Base-by-base conservation (phyloP, 2,888 invertebrate genomes). In the Agrotis clavis region DNA sequence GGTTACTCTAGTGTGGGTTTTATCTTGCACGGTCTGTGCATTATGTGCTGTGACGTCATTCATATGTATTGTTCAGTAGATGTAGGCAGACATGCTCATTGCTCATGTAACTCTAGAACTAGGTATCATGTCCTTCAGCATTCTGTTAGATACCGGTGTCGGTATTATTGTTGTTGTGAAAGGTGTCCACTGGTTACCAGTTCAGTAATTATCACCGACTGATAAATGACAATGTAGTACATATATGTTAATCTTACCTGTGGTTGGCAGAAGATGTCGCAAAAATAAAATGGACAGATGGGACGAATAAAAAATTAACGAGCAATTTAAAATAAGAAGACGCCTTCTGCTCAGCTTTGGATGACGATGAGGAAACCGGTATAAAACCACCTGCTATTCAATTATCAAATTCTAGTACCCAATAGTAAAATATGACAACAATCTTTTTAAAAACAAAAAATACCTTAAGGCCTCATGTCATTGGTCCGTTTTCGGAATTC, bases 401-500 rank as follows among this genome's bases (percentile, higher is more conserved):
- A 4, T 51, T 48, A 1, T 16, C 30, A 59, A 30, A n/a, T 67
- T 30, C 16, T 60, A 51, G 41, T 64, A 21, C 6, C 19, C 45
- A 35, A 51, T 53, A 51, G 53, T 56, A 51, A 61, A 77, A 47
- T 60, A 68, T 19, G 30, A 57, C 57, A 62, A 61, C 50, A 63
- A 60, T 62, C 18, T 56, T 59, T 74, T 41, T n/a, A 35, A 30
- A 64, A 66, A 60, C 30, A 25, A 77, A 53, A 66, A 51, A 16
- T 48, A 41, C 69, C 35, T 67, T 65, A 47, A 19, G 13, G 1
- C 30, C 41, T 62, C 69, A 19, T 74, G 82, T 69, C 79, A 80
- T 82, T 87, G 83, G 79, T 84, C 82, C 70, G 82, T 85, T 81
- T 82, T 78, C 70, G 76, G 84, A 81, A 85, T 86, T 83, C 71